These are phyloP conservation scores for Temnopleurus reevesii DNA, from an alignment of 53 echinoderm and acorn worm species.

Conservation along the genomic window DNA sequence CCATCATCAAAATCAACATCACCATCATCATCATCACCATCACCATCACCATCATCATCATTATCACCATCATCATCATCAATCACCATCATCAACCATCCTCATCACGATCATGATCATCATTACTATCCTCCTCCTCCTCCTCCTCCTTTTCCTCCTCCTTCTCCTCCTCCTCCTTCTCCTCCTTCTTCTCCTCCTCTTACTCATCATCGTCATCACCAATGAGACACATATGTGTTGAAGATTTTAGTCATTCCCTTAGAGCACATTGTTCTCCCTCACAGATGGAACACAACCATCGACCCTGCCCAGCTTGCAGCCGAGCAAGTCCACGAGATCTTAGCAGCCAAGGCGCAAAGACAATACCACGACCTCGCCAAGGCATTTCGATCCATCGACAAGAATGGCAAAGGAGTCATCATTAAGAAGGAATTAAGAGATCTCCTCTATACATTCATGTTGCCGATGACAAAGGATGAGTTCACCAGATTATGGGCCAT, in stretches of 20 bases:
- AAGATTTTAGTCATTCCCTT: too few relatives aligned
- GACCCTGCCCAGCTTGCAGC: conserved; percentile 91
- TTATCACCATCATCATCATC: not conserved
- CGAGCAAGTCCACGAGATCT: conserved; percentile 91
- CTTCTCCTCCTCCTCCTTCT: too few relatives aligned
- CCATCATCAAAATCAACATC: too few relatives aligned
- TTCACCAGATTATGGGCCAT: conserved; percentile 86
- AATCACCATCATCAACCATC: too few relatives aligned
- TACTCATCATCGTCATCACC: too few relatives aligned
- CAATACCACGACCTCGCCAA: conserved; percentile 95
- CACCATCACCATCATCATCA: not conserved
- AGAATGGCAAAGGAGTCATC: conserved; percentile 94
- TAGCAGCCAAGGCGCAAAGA: conserved; percentile 91
- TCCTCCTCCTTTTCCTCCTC: too few relatives aligned
- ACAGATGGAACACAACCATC: conserved; percentile 85
- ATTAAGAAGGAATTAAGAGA: conserved; percentile 94
- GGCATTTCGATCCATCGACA: conserved; percentile 94
- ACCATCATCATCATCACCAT: not conserved
- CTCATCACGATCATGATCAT: not conserved
- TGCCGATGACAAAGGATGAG: conserved; percentile 95
- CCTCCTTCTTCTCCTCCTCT: too few relatives aligned
- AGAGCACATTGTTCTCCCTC: too few relatives aligned
- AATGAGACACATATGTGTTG: too few relatives aligned
- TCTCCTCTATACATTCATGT: conserved; percentile 93
- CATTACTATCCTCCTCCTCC: not conserved